Evolutionary conservation across 2,888 invertebrate species (phyloP), one percentile per base, ranked within the genome.

Genomic region (Argyresthia goedartella): DNA sequence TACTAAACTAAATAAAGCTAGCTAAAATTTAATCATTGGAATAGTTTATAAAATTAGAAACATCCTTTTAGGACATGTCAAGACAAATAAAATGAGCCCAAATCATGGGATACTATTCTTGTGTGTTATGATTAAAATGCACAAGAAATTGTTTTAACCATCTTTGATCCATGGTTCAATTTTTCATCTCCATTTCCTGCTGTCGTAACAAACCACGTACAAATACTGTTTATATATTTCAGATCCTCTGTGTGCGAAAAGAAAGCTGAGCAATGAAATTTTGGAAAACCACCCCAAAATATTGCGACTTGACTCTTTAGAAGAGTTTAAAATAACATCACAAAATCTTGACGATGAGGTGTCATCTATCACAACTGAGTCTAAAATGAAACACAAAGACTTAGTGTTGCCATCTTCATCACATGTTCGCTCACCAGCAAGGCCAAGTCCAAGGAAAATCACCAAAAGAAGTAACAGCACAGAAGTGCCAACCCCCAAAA

Each of bases 321-420:
- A 25, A 33, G 71, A 73, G 49, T 63, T 66, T 15, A 57, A 65
- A 1, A 65, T 73, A 0, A 71, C 69, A 15, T 66, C 74, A 1
- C 79, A 84, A 59, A 62, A 63, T 8, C 65, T 85, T 50, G 85
- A 86, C 45, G 71, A 80, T 15, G 82, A 86, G 61, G 81, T 82
- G 1, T 76, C 76, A 0, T 69, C 73, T 54, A 78, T 82, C 51
- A 59, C 67, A 36, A 60, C 67, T 3, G 76, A 11, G 39, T 39
- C 39, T 9, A 48, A 35, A 48, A 9, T 15, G 36, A 35, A 48
- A 14, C 73, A 41, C 74, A 71, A 56, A 15, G 67, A 73, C 8
- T 13, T 47, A 42, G 69, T 63, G 53, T 41, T 69, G 46, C 78
- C 79, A 52, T 73, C 75, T n/a, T 73, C 73, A 11, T 79, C 76